Evolutionary conservation across 2,113 vertebrate species (phyloP), one percentile per base, ranked within the genome.

Genomic region (Hydropotes inermis): DNA sequence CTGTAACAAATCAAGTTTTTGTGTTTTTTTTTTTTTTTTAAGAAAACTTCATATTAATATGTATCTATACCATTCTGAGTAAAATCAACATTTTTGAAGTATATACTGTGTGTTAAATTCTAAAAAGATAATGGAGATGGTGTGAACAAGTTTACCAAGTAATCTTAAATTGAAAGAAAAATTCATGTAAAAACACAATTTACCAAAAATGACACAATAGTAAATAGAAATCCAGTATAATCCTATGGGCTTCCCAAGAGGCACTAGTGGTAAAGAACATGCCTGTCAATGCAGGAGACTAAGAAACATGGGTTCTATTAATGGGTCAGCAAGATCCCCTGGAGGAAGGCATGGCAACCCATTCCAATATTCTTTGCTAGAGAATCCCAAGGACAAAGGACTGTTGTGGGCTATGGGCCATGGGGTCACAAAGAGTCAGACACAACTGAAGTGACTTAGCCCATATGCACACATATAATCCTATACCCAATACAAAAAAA

Each of bases 11-110:
- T 82, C 43, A 55, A 81, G 1, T 70, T 70, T 70, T 36, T 70
- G 17, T 21, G 8, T 0, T 12, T 39, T n/a, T n/a, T 61, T 0
- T 12, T 39, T n/a, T n/a, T 61, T n/a, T 15, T n/a, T 4, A 76
- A 76, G 10, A 74, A 70, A 85, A 17, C 15, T 60, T 96, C 19
- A 95, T 1, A 55, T 89, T 61, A 43, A 36, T 70, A 60, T 8
- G n/a, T 23, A 28, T 23, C 25, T 28, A 79, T 85, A 88, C 9
- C 1, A 36, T 78, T 92, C 28, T 81, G 15, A 54, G 2, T n/a
- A 89, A 85, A 84, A 45, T 70, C 28, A 70, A 79, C 17, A 86
- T 45, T 95, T 95, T 84, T 64, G 13, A 81, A 67, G 28, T 54
- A 33, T 10, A 14, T 45, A 78, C 7, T 84, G n/a, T 54, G 16